A percentile compares a stretch with the other conserved stretches of the same genome.
Evolutionary conservation across 1,140 invertebrate genomes (phyloP).

Genomic region (Cephus cinctus): DNA sequence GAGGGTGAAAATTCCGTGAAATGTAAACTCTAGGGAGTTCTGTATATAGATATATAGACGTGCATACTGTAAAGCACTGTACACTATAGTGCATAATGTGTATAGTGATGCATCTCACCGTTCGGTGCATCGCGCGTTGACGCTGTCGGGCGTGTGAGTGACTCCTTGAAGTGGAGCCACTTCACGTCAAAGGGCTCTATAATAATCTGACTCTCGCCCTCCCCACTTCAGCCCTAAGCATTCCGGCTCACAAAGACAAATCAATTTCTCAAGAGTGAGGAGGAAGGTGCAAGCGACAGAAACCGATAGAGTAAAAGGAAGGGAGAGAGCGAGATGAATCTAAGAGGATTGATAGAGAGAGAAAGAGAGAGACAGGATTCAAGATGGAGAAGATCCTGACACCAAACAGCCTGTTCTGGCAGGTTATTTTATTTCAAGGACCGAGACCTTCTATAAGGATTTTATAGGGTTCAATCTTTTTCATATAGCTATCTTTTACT

Average conservation of each 20-base stretch:
- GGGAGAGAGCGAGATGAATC: not conserved
- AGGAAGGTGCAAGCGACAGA: no score
- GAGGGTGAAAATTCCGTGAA: conserved; percentile 2
- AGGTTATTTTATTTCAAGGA: no score
- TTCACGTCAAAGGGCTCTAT: conserved; percentile 30
- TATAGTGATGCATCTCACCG: no score
- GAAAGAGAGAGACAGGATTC: no score
- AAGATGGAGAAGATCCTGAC: no score
- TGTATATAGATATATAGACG: conserved; percentile 3
- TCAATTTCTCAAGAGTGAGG: conserved; percentile 30
- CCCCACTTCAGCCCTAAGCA: conserved; percentile 24
- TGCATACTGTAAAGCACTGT: no score
- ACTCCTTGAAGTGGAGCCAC: conserved; percentile 38
- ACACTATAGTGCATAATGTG: no score
- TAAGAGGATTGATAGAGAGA: not conserved
- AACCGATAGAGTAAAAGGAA: no score
- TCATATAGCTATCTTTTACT: no score
- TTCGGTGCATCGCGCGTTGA: conserved; percentile 15
- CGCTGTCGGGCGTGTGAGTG: conserved; percentile 30
- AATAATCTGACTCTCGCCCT: conserved; percentile 38
- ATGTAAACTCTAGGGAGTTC: conserved; percentile 3
- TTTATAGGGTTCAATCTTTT: no score
- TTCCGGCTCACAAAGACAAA: conserved; percentile 35
- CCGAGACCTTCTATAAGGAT: no score
- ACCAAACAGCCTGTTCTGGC: no score